Conservation (phyloP, 2,113 vertebrate species). For the Scolopax mira region DNA sequence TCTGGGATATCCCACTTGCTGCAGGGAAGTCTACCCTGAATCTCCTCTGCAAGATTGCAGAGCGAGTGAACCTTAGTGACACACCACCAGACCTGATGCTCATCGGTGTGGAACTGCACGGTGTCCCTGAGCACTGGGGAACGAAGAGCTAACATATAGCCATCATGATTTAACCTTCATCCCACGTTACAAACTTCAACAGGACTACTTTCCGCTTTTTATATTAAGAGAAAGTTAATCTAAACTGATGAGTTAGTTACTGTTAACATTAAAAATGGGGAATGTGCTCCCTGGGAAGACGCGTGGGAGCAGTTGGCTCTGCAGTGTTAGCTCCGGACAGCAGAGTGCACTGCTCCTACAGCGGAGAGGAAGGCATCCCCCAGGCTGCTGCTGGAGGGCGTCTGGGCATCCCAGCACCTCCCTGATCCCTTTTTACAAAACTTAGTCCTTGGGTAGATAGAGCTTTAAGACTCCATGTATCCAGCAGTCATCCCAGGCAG, state of each 20-base stretch:
- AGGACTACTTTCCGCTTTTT: background rate
- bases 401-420: background rate
- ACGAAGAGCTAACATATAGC: background rate
- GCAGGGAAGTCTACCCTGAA: background rate
- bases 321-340: slow-evolving; percentile 4
- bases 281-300: background rate
- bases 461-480: background rate
- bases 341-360: slow-evolving; percentile 46
- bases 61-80: rapidly evolving
- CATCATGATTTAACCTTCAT: background rate
- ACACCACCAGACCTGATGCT: background rate
- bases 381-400: background rate
- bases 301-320: background rate
- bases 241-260: background rate
- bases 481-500: background rate
- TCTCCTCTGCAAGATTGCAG: background rate
- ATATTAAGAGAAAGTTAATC: background rate
- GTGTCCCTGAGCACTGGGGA: background rate
- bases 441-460: background rate
- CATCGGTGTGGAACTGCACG: background rate
- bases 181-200: background rate
- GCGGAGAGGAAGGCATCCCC: background rate
- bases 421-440: background rate
- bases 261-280: background rate
- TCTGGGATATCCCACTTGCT: background rate